Conservation (phyloP, 2,113 vertebrate species). For the Scolopax mira region DNA sequence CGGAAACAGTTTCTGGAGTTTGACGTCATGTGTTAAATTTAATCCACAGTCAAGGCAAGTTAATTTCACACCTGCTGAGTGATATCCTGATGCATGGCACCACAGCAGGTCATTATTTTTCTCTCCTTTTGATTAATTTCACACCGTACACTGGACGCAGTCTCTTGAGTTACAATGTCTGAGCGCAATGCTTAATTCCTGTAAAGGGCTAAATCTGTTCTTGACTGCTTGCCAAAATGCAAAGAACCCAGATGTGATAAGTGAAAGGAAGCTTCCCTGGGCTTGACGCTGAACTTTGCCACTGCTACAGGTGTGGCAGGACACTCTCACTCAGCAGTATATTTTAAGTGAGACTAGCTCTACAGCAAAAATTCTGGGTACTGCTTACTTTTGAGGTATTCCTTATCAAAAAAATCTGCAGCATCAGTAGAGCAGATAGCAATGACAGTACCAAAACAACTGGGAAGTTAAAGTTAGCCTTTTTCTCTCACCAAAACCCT, state of each 20-base stretch:
- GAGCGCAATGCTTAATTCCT: slow-evolving; percentile 32
- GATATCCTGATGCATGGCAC: slow-evolving; percentile 56
- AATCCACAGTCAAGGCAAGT: slow-evolving; percentile 50
- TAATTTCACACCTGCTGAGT: slow-evolving; percentile 68
- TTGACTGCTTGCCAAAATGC: slow-evolving; percentile 29
- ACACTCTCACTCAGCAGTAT: background rate
- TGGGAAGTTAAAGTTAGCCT: background rate
- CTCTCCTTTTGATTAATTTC: slow-evolving; percentile 73
- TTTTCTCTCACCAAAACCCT: background rate
- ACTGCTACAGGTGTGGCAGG: background rate
- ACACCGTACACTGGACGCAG: slow-evolving; percentile 53
- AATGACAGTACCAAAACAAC: background rate
- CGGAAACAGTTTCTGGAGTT: background rate
- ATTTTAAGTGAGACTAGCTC: background rate
- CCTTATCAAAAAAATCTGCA: background rate
- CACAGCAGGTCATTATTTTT: slow-evolving; percentile 69
- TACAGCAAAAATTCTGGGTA: background rate
- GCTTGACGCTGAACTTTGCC: background rate
- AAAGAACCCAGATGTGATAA: slow-evolving; percentile 39
- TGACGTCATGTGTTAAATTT: slow-evolving; percentile 40
- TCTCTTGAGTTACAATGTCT: slow-evolving; percentile 31
- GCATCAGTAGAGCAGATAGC: background rate
- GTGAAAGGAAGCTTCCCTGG: background rate
- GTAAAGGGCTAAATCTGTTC: slow-evolving; percentile 46
- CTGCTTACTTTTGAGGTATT: background rate